A percentile compares a stretch with the other conserved stretches of the same genome.
These are phyloP conservation scores for Craniophora ligustri DNA, from an alignment of 2,888 invertebrate genomes.

Conservation along the genomic window DNA sequence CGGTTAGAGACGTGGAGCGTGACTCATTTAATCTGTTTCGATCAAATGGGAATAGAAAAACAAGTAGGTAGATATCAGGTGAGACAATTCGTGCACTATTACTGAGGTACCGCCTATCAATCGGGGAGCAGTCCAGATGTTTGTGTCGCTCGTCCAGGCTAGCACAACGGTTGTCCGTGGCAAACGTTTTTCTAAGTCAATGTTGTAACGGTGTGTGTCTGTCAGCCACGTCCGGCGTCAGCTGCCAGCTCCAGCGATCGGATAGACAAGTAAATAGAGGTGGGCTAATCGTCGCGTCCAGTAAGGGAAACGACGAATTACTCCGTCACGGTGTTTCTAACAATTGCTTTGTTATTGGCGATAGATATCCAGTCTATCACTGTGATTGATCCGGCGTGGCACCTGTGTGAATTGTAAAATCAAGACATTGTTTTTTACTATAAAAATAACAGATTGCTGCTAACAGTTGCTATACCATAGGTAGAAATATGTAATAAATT, in stretches of 20 bases:
- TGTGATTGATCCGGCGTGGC: conserved; percentile 65
- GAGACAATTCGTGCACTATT: conserved; percentile 66
- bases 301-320: conserved; percentile 87
- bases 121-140: conserved; percentile 72
- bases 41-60: conserved; percentile 56
- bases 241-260: conserved; percentile 81
- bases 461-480: too few relatives aligned
- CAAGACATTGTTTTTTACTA: conserved; percentile 20
- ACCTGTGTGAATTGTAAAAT: conserved; percentile 59
- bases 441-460: conserved; percentile 6
- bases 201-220: conserved; percentile 85
- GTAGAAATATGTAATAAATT: too few relatives aligned
- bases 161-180: conserved; percentile 72
- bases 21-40: conserved; percentile 56
- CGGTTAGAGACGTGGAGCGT: conserved; percentile 51
- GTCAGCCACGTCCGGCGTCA: conserved; percentile 83
- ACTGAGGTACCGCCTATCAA: conserved; percentile 65
- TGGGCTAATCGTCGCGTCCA: conserved; percentile 85
- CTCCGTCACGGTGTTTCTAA: conserved; percentile 81
- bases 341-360: conserved; percentile 84
- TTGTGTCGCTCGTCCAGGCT: conserved; percentile 65
- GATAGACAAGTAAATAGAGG: conserved; percentile 88
- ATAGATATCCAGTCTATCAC: conserved; percentile 62
- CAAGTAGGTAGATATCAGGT: conserved; percentile 62
- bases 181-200: conserved; percentile 88